Base-by-base conservation (phyloP, 2,797 vertebrate species). In the Halcyon chelicuti region DNA sequence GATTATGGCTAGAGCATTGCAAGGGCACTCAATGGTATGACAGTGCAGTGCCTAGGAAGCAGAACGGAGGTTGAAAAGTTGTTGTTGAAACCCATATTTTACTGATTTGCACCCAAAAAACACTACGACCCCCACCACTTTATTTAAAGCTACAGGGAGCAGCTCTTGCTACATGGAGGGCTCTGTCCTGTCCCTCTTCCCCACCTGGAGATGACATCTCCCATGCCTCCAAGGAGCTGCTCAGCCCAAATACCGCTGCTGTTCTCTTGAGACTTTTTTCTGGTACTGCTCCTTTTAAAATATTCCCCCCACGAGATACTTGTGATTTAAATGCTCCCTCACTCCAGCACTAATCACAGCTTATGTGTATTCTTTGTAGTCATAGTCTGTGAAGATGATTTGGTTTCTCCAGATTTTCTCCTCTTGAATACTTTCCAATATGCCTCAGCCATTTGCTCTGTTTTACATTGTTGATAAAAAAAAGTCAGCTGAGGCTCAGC, bases 401-500 rank as follows among this genome's bases (percentile, higher is more conserved):
- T 86, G 78, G 68, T 81, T 95, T 77, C 73, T 93, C 85, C 70
- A 91, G 81, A 93, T 93, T 95, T 92, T 92, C 76, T 91, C 80
- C 39, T 55, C 74, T 95, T 96, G 87, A 97, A 95, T 91, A 90
- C 80, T 54, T 90, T 96, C 94, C 93, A 92, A 28, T 61, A 78
- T 21, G 33, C 80, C 58, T 95, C 75, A 95, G 76, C 23, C 77
- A 90, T 83, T 94, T 68, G 61, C 91, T 96, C 90, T 96, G 28
- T 35, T 90, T 96, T 84, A 94, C 67, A 90, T 94, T 96, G 86
- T 90, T 96, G 93, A 93, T 86, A 88, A 86, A 94, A 94, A 94
- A 94, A 95, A 79, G 80, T 81, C 85, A 93, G 49, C 62, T 90
- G 88, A 97, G 68, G 84, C 55, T 82, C 92, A 96, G 35, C 52